Base-by-base conservation (phyloP, 2,888 invertebrate species). In the Sepioteuthis lessoniana region DNA sequence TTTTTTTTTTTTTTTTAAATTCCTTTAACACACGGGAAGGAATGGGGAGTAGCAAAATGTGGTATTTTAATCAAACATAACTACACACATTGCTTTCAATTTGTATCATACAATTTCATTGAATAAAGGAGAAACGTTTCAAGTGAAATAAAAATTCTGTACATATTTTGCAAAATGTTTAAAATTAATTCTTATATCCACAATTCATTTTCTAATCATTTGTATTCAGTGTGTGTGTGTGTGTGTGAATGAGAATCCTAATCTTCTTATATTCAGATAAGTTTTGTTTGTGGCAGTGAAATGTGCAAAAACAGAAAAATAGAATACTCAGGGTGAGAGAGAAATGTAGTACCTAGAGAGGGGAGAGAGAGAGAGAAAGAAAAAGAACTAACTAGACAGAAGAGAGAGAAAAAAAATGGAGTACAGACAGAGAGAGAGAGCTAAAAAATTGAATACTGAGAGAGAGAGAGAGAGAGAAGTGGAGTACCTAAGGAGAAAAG, bases 81-180 rank as follows among this genome's bases (percentile, higher is more conserved):
- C 31, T 8, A 76, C 42, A 42, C 31, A 35, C 16, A 35, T 10
- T n/a, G n/a, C n/a, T 16, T 76, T 16, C 4, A 35, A 76, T 2
- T 55, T 55, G 28, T 55, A 55, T 55, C 3, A 28, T 55, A 55
- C 55, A 55, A 55, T 55, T 55, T 25, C 25, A 55, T 25, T 25
- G 25, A 25, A 55, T 5, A 47, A 13, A 47, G 47, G 47, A 35
- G n/a, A 10, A 16, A 13, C 16, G 2, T 35, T 76, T n/a, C 8
- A 76, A 76, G n/a, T 16, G n/a, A 76, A 76, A 76, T 76, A 76
- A 76, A 76, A n/a, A 76, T n/a, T 76, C 76, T 76, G 35, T n/a
- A 76, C 76, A n/a, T 35, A 76, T 76, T 42, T 76, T 76, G 76
- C 76, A 76, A 76, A 76, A 76, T 76, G n/a, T n/a, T 76, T 76